Evolutionary conservation across 2,113 vertebrate genomes (phyloP).

Genomic region (Coturnix japonica): DNA sequence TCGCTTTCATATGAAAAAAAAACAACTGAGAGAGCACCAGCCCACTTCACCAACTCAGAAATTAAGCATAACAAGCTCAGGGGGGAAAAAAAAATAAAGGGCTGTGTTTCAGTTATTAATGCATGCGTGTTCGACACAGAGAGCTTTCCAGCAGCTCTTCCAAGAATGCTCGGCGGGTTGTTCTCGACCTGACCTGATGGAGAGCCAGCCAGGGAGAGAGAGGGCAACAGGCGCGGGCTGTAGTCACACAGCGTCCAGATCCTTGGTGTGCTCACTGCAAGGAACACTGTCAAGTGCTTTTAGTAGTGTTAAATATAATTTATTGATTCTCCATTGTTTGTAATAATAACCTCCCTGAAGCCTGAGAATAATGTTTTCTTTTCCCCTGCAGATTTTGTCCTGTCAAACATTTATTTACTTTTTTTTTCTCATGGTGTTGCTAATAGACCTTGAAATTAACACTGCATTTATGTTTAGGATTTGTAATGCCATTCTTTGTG

Average conservation of each 20-base stretch:
- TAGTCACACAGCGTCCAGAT: slow-evolving; percentile 52
- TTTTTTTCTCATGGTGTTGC: background rate
- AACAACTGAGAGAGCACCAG: slow-evolving; percentile 54
- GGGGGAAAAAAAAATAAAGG: background rate
- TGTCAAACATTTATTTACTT: slow-evolving; percentile 27
- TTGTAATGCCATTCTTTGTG: background rate
- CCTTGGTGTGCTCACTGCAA: slow-evolving; percentile 62
- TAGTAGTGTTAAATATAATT: slow-evolving; percentile 64
- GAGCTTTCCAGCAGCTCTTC: slow-evolving; percentile 64
- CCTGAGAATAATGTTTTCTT: slow-evolving; percentile 69
- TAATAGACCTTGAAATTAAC: slow-evolving; percentile 76
- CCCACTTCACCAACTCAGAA: slow-evolving; percentile 65
- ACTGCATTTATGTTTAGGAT: slow-evolving; percentile 29
- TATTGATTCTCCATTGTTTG: slow-evolving; percentile 71
- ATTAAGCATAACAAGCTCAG: slow-evolving; percentile 64
- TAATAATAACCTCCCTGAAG: slow-evolving; percentile 64
- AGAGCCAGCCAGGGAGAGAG: background rate
- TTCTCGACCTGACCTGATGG: slow-evolving; percentile 42
- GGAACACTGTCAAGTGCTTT: slow-evolving; percentile 68
- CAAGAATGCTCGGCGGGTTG: slow-evolving; percentile 27
- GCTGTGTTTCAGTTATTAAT: slow-evolving; percentile 55
- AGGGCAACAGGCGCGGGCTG: background rate
- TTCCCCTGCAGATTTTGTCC: slow-evolving; percentile 61
- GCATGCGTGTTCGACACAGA: slow-evolving; percentile 11
- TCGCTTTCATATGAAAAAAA: slow-evolving; percentile 69